Conservation (phyloP, 2,888 invertebrate genomes). For the Troides aeacus region DNA sequence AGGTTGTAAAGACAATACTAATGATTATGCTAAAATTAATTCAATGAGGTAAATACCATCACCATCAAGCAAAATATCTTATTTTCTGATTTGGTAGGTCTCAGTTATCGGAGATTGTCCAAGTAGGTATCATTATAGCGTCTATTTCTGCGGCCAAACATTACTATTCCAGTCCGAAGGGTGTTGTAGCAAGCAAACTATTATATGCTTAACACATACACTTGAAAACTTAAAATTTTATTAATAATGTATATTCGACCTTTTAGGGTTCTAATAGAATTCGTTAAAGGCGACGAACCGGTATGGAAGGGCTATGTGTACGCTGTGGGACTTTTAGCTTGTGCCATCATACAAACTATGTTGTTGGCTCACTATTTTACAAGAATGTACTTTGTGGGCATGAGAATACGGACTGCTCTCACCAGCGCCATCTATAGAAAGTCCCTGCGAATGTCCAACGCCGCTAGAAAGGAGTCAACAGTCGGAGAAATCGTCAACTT, state of each 20-base stretch:
- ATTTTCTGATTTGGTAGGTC: too few relatives aligned
- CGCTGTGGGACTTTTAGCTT: constrained; percentile 85
- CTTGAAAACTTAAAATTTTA: neutral
- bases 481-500: constrained; percentile 95
- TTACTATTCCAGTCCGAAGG: too few relatives aligned
- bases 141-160: too few relatives aligned
- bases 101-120: too few relatives aligned
- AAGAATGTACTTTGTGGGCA: constrained; percentile 93
- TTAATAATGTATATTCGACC: neutral
- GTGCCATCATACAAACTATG: constrained; percentile 89
- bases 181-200: too few relatives aligned
- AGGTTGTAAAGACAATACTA: too few relatives aligned
- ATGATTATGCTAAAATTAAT: too few relatives aligned
- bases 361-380: constrained; percentile 95
- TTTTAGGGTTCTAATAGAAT: constrained; percentile 84
- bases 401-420: constrained; percentile 92
- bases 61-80: too few relatives aligned
- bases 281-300: constrained; percentile 81
- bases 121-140: too few relatives aligned
- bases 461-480: constrained; percentile 89
- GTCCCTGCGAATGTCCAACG: constrained; percentile 88
- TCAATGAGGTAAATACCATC: too few relatives aligned
- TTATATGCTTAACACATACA: neutral
- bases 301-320: constrained; percentile 94
- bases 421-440: constrained; percentile 95